Percentiles rank a stretch among this genome's conserved stretches.
phyloP scores from a whole-genome alignment of 2,888 invertebrate species.

The Oxyteleia sp. region DNA sequence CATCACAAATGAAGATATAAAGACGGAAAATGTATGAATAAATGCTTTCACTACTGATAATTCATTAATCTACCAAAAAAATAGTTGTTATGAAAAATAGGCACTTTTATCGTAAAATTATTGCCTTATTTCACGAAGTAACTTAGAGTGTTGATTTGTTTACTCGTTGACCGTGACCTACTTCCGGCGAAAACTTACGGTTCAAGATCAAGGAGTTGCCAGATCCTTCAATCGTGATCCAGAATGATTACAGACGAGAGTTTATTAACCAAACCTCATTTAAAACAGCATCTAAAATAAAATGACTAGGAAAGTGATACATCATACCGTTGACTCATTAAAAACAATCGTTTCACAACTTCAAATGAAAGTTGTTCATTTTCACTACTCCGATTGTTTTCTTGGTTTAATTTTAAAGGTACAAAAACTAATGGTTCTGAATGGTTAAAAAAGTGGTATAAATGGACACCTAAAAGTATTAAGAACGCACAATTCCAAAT shows the following conservation, averaged over 20 bases:
- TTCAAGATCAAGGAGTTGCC: constrained; percentile 68
- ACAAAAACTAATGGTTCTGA: background rate
- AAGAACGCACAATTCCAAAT: background rate
- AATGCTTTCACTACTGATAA: constrained; percentile 14
- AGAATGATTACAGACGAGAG: constrained; percentile 51
- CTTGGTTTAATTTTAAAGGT: background rate
- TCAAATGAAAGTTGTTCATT: constrained; percentile 64
- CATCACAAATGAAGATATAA: background rate
- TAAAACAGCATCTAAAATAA: constrained; percentile 57
- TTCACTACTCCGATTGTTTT: constrained; percentile 47
- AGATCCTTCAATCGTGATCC: constrained; percentile 78
- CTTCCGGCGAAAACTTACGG: constrained; percentile 63
- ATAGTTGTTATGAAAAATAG: constrained; percentile 27
- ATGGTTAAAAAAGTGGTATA: background rate
- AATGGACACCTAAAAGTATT: background rate
- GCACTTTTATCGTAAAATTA: constrained; percentile 30
- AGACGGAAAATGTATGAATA: background rate
- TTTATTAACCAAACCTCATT: constrained; percentile 49
- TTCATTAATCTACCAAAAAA: constrained; percentile 2
- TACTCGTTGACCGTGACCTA: constrained; percentile 79
- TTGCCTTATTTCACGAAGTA: constrained; percentile 34
- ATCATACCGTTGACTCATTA: constrained; percentile 60
- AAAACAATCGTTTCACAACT: constrained; percentile 41
- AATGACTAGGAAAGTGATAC: constrained; percentile 66
- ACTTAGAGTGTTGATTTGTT: constrained; percentile 61